Evolutionary conservation across 2,888 invertebrate species (phyloP).

Genomic region (Apodemia hepburni): DNA sequence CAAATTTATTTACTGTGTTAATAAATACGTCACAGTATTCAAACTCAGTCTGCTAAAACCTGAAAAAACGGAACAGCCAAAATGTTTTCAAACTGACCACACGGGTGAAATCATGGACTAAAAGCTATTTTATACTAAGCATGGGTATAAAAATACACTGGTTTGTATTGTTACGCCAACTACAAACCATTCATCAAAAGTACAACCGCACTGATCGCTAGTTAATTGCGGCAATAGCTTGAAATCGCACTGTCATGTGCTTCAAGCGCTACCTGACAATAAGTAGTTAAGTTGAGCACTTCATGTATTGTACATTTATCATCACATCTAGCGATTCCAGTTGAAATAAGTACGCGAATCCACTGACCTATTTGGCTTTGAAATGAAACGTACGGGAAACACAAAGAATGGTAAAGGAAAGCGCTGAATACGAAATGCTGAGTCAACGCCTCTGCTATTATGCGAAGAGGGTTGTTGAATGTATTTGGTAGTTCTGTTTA

Average conservation of each 20-base stretch:
- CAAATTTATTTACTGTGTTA: too few relatives aligned
- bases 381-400: conserved; percentile 59
- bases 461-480: conserved; percentile 32
- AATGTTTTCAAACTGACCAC: too few relatives aligned
- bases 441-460: conserved; percentile 54
- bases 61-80: too few relatives aligned
- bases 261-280: neutral
- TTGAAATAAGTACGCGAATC: conserved; percentile 47
- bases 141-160: too few relatives aligned
- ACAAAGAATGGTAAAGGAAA: conserved; percentile 57
- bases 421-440: conserved; percentile 58
- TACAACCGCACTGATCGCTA: too few relatives aligned
- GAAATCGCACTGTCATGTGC: neutral
- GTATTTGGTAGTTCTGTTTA: conserved; percentile 31
- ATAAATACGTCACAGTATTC: too few relatives aligned
- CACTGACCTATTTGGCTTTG: conserved; percentile 68
- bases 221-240: neutral
- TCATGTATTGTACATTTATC: conserved; percentile 22
- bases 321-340: conserved; percentile 37
- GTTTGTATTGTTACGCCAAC: too few relatives aligned
- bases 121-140: too few relatives aligned
- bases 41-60: too few relatives aligned
- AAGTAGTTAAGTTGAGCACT: neutral
- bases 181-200: neutral
- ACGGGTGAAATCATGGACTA: too few relatives aligned